Evolutionary conservation across 92 coral and sea anemone genomes (phyloP).

Genomic region (Ricordea florida): DNA sequence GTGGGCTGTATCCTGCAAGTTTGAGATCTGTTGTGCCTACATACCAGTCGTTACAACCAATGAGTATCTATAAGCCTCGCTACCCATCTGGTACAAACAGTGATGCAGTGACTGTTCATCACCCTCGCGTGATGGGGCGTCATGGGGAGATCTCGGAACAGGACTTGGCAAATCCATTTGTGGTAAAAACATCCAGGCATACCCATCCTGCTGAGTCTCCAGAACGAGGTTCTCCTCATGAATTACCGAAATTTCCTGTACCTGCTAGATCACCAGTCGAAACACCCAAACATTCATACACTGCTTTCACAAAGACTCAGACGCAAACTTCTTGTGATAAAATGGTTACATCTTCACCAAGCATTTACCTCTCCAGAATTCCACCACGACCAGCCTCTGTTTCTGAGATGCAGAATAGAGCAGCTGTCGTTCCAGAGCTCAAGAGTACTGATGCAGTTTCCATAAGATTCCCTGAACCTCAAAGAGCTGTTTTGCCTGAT

Average conservation of each 20-base stretch:
- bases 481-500: conserved; percentile 10
- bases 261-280: conserved; percentile 56
- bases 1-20: conserved; percentile 7
- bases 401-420: conserved; percentile 73
- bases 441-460: conserved; percentile 4
- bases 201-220: conserved; percentile 6
- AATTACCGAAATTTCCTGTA: conserved; percentile 43
- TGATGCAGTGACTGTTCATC: conserved; percentile 3
- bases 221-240: conserved; percentile 64
- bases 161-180: conserved; percentile 77
- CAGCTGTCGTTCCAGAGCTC: conserved; percentile 82
- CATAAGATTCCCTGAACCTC: conserved; percentile 60
- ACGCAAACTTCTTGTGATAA: conserved; percentile 20
- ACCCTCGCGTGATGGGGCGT: conserved; percentile 28
- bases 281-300: conserved; percentile 23
- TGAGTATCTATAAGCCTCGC: conserved; percentile 19
- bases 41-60: conserved; percentile 14
- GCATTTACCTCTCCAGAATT: conserved; percentile 56
- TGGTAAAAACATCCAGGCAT: conserved; percentile 56
- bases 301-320: conserved; percentile 27
- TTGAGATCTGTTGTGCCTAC: conserved; percentile 16
- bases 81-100: conserved; percentile 8
- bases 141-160: conserved; percentile 78
- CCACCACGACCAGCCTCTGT: conserved; percentile 65
- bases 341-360: conserved; percentile 52